phyloP scores from a whole-genome alignment of 1,140 invertebrate genomes.

The Nixonia krombeini region DNA sequence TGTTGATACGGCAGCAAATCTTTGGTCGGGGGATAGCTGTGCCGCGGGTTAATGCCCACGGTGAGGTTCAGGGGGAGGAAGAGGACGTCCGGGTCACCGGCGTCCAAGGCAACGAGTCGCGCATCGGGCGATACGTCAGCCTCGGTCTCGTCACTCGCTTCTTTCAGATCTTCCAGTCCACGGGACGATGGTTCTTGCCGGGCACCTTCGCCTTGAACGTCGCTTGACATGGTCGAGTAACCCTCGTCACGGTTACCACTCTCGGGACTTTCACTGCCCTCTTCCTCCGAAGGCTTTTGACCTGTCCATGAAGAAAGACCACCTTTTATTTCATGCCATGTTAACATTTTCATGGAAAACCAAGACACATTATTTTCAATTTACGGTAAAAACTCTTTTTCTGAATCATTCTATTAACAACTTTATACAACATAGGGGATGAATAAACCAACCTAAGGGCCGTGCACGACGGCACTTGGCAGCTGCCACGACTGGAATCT shows the following conservation, averaged over 20 bases:
- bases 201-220: slow-evolving; percentile 81
- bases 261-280: slow-evolving; percentile 78
- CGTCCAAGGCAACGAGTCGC: slow-evolving; percentile 71
- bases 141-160: slow-evolving; percentile 80
- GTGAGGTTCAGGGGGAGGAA: slow-evolving; percentile 80
- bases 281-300: slow-evolving; percentile 71
- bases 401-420: no score
- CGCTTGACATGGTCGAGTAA: slow-evolving; percentile 91
- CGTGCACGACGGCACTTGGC: slow-evolving; percentile 65
- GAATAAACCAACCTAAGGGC: slow-evolving; percentile 50
- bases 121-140: slow-evolving; percentile 71
- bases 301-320: slow-evolving; percentile 29
- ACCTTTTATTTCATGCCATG: not conserved
- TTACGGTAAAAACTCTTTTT: no score
- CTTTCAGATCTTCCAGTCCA: slow-evolving; percentile 80
- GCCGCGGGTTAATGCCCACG: slow-evolving; percentile 76
- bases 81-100: slow-evolving; percentile 77
- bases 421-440: no score
- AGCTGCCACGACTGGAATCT: slow-evolving; percentile 73
- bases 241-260: slow-evolving; percentile 87
- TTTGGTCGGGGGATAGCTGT: slow-evolving; percentile 79
- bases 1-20: slow-evolving; percentile 80
- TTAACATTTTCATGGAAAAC: no score
- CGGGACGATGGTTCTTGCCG: slow-evolving; percentile 74
- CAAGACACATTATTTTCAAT: no score